Conservation (phyloP, 2,888 invertebrate species). For the Choristoneura rosaceana region DNA sequence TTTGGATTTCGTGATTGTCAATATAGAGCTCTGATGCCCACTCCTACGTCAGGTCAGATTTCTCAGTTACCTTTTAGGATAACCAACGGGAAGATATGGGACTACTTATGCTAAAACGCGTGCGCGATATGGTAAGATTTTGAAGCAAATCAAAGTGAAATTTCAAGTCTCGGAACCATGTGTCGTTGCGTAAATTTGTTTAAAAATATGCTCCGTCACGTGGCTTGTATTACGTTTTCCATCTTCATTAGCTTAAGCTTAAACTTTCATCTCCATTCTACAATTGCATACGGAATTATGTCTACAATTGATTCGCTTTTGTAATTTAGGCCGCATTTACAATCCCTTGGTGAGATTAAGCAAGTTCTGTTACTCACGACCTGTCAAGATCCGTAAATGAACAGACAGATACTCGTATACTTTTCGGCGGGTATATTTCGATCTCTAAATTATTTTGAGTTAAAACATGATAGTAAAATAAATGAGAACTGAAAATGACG, state of each 20-base stretch:
- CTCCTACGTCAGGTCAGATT: too few species aligned
- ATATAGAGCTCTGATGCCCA: too few species aligned
- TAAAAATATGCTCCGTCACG: slow-evolving; percentile 1
- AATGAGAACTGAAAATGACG: background rate
- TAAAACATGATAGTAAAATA: background rate
- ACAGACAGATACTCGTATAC: background rate
- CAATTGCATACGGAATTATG: slow-evolving; percentile 19
- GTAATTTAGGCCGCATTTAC: slow-evolving; percentile 25
- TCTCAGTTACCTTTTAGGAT: too few species aligned
- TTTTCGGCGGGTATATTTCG: background rate
- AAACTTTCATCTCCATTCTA: slow-evolving; percentile 23
- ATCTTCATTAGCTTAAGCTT: background rate
- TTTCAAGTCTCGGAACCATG: background rate
- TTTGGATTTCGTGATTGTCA: too few species aligned
- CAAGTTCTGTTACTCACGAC: slow-evolving; percentile 9
- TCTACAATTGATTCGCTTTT: slow-evolving; percentile 33
- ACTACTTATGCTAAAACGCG: too few species aligned
- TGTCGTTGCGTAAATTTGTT: background rate
- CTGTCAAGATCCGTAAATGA: background rate
- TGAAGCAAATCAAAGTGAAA: background rate
- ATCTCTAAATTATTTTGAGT: background rate
- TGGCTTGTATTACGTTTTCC: background rate
- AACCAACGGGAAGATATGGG: too few species aligned
- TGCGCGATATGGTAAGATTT: too few species aligned
- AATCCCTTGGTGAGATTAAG: slow-evolving; percentile 15